These are phyloP conservation scores for Rhynchonycteris naso DNA, from an alignment of 2,797 vertebrate genomes.

Conservation along the genomic window DNA sequence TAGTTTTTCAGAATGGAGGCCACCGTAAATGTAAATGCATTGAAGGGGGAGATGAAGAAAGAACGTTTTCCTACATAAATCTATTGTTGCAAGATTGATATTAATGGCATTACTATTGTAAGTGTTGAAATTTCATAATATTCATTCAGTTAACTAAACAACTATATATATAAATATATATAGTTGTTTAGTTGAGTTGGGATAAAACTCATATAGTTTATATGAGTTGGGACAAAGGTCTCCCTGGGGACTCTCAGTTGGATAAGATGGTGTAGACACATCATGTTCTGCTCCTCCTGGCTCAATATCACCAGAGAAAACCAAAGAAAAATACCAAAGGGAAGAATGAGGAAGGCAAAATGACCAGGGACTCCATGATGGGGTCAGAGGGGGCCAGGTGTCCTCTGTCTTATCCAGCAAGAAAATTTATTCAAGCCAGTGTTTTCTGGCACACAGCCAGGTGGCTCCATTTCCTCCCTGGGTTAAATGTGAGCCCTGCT, in stretches of 20 bases:
- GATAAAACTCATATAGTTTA: no score
- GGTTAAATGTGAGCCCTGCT: not conserved
- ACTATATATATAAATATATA: no score
- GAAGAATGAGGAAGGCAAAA: not conserved
- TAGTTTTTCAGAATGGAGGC: not conserved
- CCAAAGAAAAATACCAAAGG: not conserved
- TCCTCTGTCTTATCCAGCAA: not conserved
- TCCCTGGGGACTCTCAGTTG: not conserved
- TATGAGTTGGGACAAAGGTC: not conserved
- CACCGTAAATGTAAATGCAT: not conserved
- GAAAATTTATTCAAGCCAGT: not conserved
- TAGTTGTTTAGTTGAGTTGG: no score
- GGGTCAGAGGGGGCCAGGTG: no score
- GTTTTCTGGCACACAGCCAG: not conserved
- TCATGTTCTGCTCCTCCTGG: not conserved
- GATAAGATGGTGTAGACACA: not conserved
- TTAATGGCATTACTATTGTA: not conserved
- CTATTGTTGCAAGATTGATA: not conserved
- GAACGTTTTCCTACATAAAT: not conserved
- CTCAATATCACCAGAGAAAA: not conserved
- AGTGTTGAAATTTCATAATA: not conserved
- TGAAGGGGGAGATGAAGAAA: not conserved
- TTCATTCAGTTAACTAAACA: not conserved
- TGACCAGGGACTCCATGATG: rapidly evolving
- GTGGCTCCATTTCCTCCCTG: not conserved